These are phyloP conservation scores for Drosophila niveifrons DNA, from an alignment of 2,888 invertebrate species.

Conservation along the genomic window DNA sequence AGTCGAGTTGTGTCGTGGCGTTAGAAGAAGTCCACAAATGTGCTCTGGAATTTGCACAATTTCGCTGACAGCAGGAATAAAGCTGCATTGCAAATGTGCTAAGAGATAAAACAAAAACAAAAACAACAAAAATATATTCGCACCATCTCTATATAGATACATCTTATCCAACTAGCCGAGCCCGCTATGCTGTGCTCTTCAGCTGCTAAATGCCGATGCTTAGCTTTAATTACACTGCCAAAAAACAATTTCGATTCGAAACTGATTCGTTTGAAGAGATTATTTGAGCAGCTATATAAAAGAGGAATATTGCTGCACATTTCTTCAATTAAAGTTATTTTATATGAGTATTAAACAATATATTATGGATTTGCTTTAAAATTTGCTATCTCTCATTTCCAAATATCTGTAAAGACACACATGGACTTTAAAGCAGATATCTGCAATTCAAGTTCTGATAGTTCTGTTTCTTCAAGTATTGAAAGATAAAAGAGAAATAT, in stretches of 20 bases:
- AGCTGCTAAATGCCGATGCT: constrained; percentile 5
- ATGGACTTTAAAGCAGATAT: too few relatives aligned
- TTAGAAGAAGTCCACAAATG: constrained; percentile 25
- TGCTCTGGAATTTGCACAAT: constrained; percentile 36
- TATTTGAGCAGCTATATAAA: too few relatives aligned
- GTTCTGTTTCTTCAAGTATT: too few relatives aligned
- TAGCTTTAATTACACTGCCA: constrained; percentile 7
- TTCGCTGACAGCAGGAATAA: constrained; percentile 44
- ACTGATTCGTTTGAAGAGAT: too few relatives aligned
- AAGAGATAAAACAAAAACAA: constrained; percentile 29
- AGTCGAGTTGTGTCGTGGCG: constrained; percentile 33
- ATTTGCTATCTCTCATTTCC: too few relatives aligned
- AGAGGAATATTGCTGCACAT: too few relatives aligned
- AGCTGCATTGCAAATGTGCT: constrained; percentile 38
- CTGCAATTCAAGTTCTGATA: too few relatives aligned
- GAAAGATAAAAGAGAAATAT: too few relatives aligned
- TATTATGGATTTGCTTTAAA: too few relatives aligned
- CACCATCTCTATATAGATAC: constrained; percentile 4
- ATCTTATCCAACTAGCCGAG: constrained; percentile 40
- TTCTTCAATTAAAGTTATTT: too few relatives aligned
- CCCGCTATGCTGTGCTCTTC: constrained; percentile 20
- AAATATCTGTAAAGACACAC: too few relatives aligned
- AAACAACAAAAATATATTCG: constrained; percentile 7
- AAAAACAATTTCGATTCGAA: background rate
- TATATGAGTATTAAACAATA: too few relatives aligned